Percentiles rank a stretch among this genome's conserved stretches.
These are phyloP conservation scores for Suillia variegata DNA, from an alignment of 2,888 invertebrate species.

Conservation along the genomic window DNA sequence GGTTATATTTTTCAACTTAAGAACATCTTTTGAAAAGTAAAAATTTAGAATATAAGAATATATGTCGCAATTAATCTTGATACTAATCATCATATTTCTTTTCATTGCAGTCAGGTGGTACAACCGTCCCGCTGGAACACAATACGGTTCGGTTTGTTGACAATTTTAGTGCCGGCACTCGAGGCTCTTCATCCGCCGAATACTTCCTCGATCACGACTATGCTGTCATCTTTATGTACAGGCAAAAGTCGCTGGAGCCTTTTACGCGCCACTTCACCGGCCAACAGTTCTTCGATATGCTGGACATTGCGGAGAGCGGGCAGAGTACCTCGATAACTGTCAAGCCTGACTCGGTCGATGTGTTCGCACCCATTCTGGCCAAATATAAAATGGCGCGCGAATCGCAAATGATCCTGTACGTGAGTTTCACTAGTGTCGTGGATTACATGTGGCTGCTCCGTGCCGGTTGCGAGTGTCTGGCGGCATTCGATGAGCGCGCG, in stretches of 20 bases:
- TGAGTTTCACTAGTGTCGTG: conserved; percentile 82
- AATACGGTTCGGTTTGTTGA: conserved; percentile 98
- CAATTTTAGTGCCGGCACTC: conserved; percentile 96
- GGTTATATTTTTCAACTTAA: too few species aligned
- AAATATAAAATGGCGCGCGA: conserved; percentile 83
- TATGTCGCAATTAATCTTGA: too few species aligned
- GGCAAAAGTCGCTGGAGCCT: conserved; percentile 88
- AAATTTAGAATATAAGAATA: too few species aligned
- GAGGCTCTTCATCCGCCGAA: conserved; percentile 95
- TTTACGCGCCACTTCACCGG: conserved; percentile 86
- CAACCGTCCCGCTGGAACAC: conserved; percentile 94
- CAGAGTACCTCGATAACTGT: conserved; percentile 73
- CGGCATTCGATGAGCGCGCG: conserved; percentile 70
- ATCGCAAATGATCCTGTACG: conserved; percentile 73
- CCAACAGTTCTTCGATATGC: conserved; percentile 79
- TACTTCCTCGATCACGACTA: conserved; percentile 88
- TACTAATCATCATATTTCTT: conserved; percentile 11
- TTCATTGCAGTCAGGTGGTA: conserved; percentile 84
- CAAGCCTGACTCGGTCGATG: conserved; percentile 74
- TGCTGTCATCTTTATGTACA: conserved; percentile 92
- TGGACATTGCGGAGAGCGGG: conserved; percentile 66
- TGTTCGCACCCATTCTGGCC: conserved; percentile 72
- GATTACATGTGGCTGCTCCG: conserved; percentile 92
- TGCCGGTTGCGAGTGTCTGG: conserved; percentile 79
- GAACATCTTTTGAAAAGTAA: too few species aligned